Evolutionary conservation across 1,140 invertebrate species (phyloP).

Genomic region (Drosophila sp.): DNA sequence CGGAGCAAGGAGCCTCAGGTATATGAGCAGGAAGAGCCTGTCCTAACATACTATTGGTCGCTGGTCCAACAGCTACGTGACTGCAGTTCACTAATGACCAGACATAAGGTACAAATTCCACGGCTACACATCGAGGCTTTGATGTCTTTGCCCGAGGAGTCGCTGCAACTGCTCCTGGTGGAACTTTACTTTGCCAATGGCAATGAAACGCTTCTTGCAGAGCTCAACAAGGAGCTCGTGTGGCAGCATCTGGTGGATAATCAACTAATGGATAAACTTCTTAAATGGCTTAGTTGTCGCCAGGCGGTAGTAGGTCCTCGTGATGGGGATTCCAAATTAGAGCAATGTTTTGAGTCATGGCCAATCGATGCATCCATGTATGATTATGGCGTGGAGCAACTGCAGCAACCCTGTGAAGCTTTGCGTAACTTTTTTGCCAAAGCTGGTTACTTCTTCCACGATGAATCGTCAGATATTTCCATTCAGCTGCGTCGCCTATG

Average conservation of each 20-base stretch:
- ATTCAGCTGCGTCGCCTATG: constrained; percentile 63
- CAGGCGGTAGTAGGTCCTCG: constrained; percentile 5
- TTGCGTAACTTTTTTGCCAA: constrained; percentile 70
- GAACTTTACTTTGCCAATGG: constrained; percentile 68
- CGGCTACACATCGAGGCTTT: constrained; percentile 68
- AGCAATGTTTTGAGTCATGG: constrained; percentile 58
- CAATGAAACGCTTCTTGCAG: constrained; percentile 56
- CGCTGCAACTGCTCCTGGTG: constrained; percentile 55
- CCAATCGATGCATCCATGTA: constrained; percentile 67
- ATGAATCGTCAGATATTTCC: constrained; percentile 50
- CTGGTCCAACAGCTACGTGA: constrained; percentile 67
- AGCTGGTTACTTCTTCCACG: constrained; percentile 63
- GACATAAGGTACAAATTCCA: constrained; percentile 48
- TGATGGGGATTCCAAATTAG: constrained; percentile 28
- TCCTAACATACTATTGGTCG: constrained; percentile 71
- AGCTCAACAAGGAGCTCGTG: constrained; percentile 64
- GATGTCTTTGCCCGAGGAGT: constrained; percentile 53
- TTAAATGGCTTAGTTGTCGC: constrained; percentile 55
- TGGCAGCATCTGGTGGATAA: constrained; percentile 74
- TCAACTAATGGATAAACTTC: constrained; percentile 37
- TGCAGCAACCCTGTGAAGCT: constrained; percentile 52
- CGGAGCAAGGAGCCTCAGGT: constrained; percentile 53
- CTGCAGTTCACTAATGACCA: constrained; percentile 45
- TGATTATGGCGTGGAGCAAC: constrained; percentile 62
- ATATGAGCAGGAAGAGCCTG: constrained; percentile 59